Evolutionary conservation across 2,797 vertebrate species (phyloP).

Genomic region (Anabas testudineus): DNA sequence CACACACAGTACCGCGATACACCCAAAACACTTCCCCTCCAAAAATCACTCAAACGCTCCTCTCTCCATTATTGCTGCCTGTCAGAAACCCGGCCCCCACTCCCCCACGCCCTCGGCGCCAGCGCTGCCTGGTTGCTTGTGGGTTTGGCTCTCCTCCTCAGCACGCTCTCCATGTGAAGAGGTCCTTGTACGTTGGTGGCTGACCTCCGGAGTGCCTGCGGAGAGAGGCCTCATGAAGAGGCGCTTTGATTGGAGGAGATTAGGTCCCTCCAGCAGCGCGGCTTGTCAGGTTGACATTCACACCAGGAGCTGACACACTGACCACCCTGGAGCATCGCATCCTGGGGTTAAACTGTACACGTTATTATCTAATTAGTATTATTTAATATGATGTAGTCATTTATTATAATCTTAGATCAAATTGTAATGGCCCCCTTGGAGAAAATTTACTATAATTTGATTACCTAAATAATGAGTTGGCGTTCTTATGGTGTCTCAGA

Average conservation of each 20-base stretch:
- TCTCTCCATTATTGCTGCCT: slow-evolving; percentile 21
- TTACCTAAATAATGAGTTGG: slow-evolving; percentile 24
- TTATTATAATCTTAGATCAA: slow-evolving; percentile 16
- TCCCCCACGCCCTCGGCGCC: not conserved
- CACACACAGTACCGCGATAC: slow-evolving; percentile 8
- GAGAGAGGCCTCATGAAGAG: slow-evolving; percentile 50
- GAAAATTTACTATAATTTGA: slow-evolving; percentile 37
- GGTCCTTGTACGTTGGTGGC: slow-evolving; percentile 57
- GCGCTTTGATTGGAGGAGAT: slow-evolving; percentile 60
- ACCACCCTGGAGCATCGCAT: slow-evolving; percentile 39
- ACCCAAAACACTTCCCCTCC: slow-evolving; percentile 16
- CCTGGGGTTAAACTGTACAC: not conserved
- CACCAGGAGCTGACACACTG: slow-evolving; percentile 14
- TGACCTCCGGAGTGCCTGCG: slow-evolving; percentile 46
- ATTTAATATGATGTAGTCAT: not conserved
- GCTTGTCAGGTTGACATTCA: slow-evolving; percentile 33
- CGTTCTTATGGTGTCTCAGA: slow-evolving; percentile 9
- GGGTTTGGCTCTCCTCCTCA: slow-evolving; percentile 29
- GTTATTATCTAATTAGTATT: slow-evolving; percentile 11
- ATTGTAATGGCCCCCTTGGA: slow-evolving; percentile 27
- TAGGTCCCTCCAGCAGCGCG: slow-evolving; percentile 20
- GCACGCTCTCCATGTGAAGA: slow-evolving; percentile 47
- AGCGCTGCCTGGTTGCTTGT: not conserved
- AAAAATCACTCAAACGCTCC: slow-evolving; percentile 22
- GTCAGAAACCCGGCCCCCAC: slow-evolving; percentile 15